Evolutionary conservation across 2,113 vertebrate genomes (phyloP), one percentile per base, ranked within the genome.

Genomic region (Lepus europaeus): DNA sequence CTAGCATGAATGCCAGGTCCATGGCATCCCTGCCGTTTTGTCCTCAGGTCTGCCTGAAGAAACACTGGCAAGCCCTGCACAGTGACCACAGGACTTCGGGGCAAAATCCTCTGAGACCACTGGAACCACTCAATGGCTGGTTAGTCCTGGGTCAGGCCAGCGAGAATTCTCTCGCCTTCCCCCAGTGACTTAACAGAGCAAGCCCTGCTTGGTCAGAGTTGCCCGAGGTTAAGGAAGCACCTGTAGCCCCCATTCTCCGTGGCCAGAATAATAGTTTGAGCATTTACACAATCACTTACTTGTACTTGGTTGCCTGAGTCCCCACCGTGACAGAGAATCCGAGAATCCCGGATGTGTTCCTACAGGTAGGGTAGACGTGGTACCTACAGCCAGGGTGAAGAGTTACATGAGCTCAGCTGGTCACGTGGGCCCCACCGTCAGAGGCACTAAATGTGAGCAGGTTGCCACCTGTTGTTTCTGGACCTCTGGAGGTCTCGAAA

Each of bases 301-400:
- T 99, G 98, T 99, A 99, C 97, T 99, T 99, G 53, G 99, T 99
- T 96, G 99, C 99, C 97, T 99, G 99, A 13, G 99, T 99, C 97
- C 99, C 99, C 85, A 99, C 99, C 0, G 99, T 99, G 97, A 99
- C 98, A 0, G 99, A 99, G 97, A 99, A 99, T 49, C 99, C 99
- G 95, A 99, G 98, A 89, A 99, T 99, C 22, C 99, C 99, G 22
- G 99, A 99, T 49, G 99, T 99, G 95, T 99, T 99, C 96, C 99
- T 99, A 98, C 99, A 99, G 93, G 98, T 98, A 3, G 99, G 99
- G 93, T 99, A 99, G 94, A 99, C 99, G 6, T 99, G 99, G 97
- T 99, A 99, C 97, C 99, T 99, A 97, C 17, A 94, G 94, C 73
- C 59, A 95, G 73, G 96, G 53, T 56, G 68, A 94, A 88, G 91